A percentile compares a stretch with the other conserved stretches of the same genome.
Evolutionary conservation across 1,140 invertebrate genomes (phyloP).

Genomic region (Diorhabda carinulata): DNA sequence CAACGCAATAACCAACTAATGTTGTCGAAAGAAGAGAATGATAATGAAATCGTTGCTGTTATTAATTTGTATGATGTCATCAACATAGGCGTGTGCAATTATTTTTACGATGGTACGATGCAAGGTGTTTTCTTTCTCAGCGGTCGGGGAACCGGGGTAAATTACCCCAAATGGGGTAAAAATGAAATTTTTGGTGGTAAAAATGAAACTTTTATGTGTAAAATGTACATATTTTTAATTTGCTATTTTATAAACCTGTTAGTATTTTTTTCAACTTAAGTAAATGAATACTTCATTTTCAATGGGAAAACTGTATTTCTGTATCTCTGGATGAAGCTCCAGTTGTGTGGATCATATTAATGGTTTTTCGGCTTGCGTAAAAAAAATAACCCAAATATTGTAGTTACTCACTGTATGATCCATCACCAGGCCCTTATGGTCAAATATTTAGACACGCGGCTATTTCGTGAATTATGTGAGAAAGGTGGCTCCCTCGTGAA

Average conservation of each 20-base stretch:
- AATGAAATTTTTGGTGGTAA: too few species aligned
- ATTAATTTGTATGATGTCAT: slow-evolving; percentile 13
- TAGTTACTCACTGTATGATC: too few species aligned
- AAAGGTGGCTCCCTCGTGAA: too few species aligned
- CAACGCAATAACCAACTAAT: not conserved
- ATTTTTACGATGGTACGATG: not conserved
- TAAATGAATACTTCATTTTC: slow-evolving; percentile 12
- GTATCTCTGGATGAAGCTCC: not conserved
- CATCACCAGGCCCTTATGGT: too few species aligned
- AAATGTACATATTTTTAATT: too few species aligned
- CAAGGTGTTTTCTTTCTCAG: not conserved
- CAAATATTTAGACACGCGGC: too few species aligned
- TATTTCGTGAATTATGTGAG: too few species aligned
- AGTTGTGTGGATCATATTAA: slow-evolving; percentile 24
- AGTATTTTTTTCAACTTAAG: not conserved
- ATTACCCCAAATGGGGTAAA: too few species aligned
- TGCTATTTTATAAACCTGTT: too few species aligned
- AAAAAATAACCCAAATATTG: too few species aligned
- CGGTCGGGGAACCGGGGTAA: too few species aligned
- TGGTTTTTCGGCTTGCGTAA: slow-evolving; percentile 13
- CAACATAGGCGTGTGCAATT: slow-evolving; percentile 4
- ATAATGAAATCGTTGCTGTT: slow-evolving; percentile 7
- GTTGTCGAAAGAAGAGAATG: slow-evolving; percentile 9
- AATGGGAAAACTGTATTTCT: slow-evolving; percentile 20
- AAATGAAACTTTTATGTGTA: too few species aligned